Evolutionary conservation across 2,797 vertebrate species (phyloP), one percentile per base, ranked within the genome.

Genomic region (Paguma larvata): DNA sequence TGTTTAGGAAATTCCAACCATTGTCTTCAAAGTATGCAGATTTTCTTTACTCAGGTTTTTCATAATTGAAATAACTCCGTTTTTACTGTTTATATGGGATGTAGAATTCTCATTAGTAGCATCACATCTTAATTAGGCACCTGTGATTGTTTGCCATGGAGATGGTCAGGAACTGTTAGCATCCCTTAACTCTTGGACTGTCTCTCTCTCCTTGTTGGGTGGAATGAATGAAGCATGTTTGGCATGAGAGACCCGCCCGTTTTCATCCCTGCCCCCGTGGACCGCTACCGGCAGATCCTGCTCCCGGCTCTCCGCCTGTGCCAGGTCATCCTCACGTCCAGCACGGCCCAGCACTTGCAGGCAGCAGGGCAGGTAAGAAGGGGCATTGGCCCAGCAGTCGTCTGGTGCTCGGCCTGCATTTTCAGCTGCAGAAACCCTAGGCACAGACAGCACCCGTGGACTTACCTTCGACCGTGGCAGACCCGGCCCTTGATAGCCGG

Each of bases 251-350:
- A 99, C 89, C 98, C 99, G 0, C 99, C 99, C 1, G 98, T 99
- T 32, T 99, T 99, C 98, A 99, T 99, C 98, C 99, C 99, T 1
- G 99, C 99, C 32, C 99, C 99, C 0, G 98, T 99, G 97, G 99
- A 99, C 95, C 99, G 99, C 56, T 99, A 99, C 98, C 99, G 99
- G 62, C 99, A 99, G 98, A 99, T 99, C 97, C 99, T 99, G 72
- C 98, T 99, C 68, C 99, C 99, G 0, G 99, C 99, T 4, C 98
- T 99, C 91, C 99, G 99, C 6, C 98, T 99, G 19, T 99, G 99
- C 94, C 99, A 99, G 79, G 99, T 99, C 87, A 99, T 99, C 97
- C 99, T 99, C 96, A 99, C 99, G 0, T 99, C 99, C 14, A 99
- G 99, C 27, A 99, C 99, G 95, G 99, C 99, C 72, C 99, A 99